Evolutionary conservation across 1,140 invertebrate species (phyloP), one percentile per base, ranked within the genome.

Genomic region (Samia ricini): DNA sequence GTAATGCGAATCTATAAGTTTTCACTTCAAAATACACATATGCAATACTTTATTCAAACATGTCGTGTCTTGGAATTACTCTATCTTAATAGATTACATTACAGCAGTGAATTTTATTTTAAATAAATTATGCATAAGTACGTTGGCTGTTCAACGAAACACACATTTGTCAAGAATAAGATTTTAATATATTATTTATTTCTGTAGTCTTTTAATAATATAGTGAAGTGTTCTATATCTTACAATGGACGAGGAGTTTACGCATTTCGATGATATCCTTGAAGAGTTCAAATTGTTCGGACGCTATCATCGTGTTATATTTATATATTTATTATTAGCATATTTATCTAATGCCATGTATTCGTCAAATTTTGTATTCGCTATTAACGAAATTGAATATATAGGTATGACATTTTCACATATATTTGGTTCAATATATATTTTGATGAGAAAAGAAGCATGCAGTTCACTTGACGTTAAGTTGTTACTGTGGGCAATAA

Each of bases 351-450:
- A 88, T 59, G 20, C 67, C 2, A 20, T 77, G 12, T 81, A 74
- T 64, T 74, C 72, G 26, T 59, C 68, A 6, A 85, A 89, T 55
- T 89, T 68, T 54, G 60, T 89, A 4, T 89, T 87, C 60, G 76
- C 72, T 6, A 76, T 73, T 5, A 76, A 85, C 51, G 66, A 76
- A 56, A 74, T 83, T 1, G 21, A 56, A 6, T 83, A 83, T 69
- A 81, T n/a, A n/a, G n/a, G n/a, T n/a, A n/a, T n/a, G n/a, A n/a
- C n/a, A n/a, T n/a, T n/a, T n/a, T n/a, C n/a, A n/a, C n/a, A n/a
- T n/a, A n/a, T n/a, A n/a, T n/a, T n/a, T n/a, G n/a, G n/a, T n/a
- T n/a, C n/a, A n/a, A n/a, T n/a, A n/a, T n/a, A n/a, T n/a, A n/a
- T n/a, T n/a, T n/a, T n/a, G n/a, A n/a, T n/a, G n/a, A n/a, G n/a